Percentiles rank a stretch among this genome's conserved stretches.
Conservation (phyloP, 2,797 vertebrate species). For the Xiphorhynchus erythropygius region DNA sequence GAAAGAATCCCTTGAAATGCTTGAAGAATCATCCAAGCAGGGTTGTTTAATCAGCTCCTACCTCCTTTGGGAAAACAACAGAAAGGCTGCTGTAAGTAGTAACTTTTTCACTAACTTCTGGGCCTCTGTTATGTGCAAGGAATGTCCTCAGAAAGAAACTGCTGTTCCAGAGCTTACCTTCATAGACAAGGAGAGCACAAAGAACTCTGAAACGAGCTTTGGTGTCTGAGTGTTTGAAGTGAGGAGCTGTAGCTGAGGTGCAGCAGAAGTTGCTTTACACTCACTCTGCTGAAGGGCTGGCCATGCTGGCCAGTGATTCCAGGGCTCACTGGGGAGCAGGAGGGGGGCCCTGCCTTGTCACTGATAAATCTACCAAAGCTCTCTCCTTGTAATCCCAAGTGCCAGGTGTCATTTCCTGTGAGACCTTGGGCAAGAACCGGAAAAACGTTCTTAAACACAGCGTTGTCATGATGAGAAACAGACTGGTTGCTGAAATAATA, state of each 20-base stretch:
- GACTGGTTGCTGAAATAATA: background rate
- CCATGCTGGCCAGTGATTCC: background rate
- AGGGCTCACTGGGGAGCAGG: background rate
- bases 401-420: background rate
- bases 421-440: background rate
- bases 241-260: background rate
- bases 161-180: background rate
- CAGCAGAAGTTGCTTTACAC: background rate
- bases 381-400: background rate
- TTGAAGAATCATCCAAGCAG: conserved; percentile 87
- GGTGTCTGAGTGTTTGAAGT: background rate
- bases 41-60: conserved; percentile 93
- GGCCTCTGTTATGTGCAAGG: background rate
- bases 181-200: background rate
- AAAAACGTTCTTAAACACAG: background rate
- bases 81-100: conserved; percentile 84
- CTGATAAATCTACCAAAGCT: background rate
- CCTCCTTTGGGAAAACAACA: conserved; percentile 90
- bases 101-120: background rate
- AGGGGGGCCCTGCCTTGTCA: background rate
- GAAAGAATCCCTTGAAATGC: conserved; percentile 82
- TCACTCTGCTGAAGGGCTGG: background rate
- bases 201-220: background rate
- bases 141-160: background rate
- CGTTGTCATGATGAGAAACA: background rate